phyloP scores from a whole-genome alignment of 2,888 invertebrate genomes.

The Gibbula magus region DNA sequence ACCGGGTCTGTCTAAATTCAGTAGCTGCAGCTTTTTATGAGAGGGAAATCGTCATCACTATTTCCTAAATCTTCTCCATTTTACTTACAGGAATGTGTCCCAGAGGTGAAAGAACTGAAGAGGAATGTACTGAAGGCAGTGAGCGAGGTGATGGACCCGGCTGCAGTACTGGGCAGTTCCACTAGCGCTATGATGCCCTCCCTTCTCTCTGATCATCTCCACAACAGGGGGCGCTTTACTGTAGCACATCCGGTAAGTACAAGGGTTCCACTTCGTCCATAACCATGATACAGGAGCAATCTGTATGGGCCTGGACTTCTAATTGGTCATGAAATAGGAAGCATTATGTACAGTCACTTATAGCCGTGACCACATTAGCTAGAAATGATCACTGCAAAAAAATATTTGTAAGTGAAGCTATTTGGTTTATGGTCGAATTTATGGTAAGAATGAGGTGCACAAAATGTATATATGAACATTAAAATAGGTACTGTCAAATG shows the following conservation, averaged over 20 bases:
- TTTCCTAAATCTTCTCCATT: not conserved
- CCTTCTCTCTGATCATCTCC: conserved; percentile 86
- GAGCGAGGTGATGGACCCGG: conserved; percentile 80
- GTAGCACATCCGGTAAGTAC: conserved; percentile 85
- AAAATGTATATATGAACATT: too few species aligned
- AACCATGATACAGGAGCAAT: not conserved
- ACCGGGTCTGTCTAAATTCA: not conserved
- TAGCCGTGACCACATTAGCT: too few species aligned
- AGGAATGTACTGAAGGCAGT: conserved; percentile 85
- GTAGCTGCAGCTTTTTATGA: not conserved
- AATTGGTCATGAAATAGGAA: not conserved
- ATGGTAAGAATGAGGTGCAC: too few species aligned
- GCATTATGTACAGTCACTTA: not conserved
- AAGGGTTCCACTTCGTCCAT: not conserved
- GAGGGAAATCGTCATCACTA: not conserved
- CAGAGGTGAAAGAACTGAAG: conserved; percentile 90
- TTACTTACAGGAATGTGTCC: conserved; percentile 87
- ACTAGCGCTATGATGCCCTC: conserved; percentile 95
- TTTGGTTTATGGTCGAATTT: too few species aligned
- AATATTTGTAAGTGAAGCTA: too few species aligned
- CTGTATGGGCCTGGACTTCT: not conserved
- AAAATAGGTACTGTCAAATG: too few species aligned
- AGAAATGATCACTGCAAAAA: too few species aligned
- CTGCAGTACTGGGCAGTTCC: conserved; percentile 87
- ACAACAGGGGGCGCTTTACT: conserved; percentile 79